Evolutionary conservation across 2,888 invertebrate genomes (phyloP).

Genomic region (Cephus runcator): DNA sequence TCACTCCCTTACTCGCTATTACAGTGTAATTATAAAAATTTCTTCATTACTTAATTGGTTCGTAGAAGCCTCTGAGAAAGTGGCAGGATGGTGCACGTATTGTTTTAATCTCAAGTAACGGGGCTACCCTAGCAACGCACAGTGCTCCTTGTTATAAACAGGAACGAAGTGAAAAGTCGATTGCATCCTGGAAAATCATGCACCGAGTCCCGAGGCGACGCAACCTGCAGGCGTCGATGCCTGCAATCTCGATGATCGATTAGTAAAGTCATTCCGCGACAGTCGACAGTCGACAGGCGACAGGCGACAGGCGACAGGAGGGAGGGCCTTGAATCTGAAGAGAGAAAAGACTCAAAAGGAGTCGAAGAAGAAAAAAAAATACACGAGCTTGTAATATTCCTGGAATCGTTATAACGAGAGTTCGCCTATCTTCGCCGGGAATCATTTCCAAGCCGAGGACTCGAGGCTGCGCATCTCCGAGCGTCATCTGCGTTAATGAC

Average conservation of each 20-base stretch:
- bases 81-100: too few species aligned
- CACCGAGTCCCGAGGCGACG: too few species aligned
- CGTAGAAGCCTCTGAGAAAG: too few species aligned
- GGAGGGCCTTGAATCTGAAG: not conserved
- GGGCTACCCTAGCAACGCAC: too few species aligned
- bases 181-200: too few species aligned
- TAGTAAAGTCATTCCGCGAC: constrained; percentile 33
- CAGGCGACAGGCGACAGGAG: not conserved
- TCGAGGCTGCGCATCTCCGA: constrained; percentile 29
- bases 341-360: constrained; percentile 13
- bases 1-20: too few species aligned
- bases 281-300: constrained; percentile 3
- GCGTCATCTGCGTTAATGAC: constrained; percentile 56
- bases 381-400: constrained; percentile 32
- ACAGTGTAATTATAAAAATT: too few species aligned
- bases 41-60: too few species aligned
- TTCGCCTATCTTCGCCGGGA: constrained; percentile 34
- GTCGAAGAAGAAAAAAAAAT: constrained; percentile 21
- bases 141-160: too few species aligned
- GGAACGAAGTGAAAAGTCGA: too few species aligned
- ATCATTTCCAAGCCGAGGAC: constrained; percentile 46
- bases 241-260: constrained; percentile 42
- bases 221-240: too few species aligned
- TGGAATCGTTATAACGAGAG: constrained; percentile 44
- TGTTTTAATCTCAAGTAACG: too few species aligned